These are phyloP conservation scores for Betta splendens DNA, from an alignment of 2,797 vertebrate species.

Conservation along the genomic window DNA sequence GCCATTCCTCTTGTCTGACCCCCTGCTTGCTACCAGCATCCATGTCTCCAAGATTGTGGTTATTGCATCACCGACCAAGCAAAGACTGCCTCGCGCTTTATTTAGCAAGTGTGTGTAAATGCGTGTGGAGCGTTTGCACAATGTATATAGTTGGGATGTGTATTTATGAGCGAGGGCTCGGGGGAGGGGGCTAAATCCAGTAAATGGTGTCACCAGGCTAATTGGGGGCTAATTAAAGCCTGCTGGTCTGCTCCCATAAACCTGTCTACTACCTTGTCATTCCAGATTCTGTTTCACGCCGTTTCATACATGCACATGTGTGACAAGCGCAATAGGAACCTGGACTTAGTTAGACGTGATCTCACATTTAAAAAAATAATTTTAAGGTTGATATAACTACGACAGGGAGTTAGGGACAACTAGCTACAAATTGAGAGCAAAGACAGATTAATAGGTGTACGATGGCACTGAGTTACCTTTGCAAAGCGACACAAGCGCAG, in stretches of 20 bases:
- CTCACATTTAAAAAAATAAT: too few relatives aligned
- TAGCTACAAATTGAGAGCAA: not conserved
- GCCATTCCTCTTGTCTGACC: slow-evolving; percentile 39
- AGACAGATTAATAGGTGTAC: not conserved
- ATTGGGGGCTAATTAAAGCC: slow-evolving; percentile 80
- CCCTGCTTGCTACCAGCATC: slow-evolving; percentile 36
- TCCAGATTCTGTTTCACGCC: slow-evolving; percentile 27
- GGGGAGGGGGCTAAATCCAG: slow-evolving; percentile 62
- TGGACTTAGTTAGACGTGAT: slow-evolving; percentile 18
- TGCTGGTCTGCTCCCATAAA: slow-evolving; percentile 74
- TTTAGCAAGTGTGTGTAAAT: slow-evolving; percentile 23
- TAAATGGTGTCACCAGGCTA: slow-evolving; percentile 83
- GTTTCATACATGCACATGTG: slow-evolving; percentile 7
- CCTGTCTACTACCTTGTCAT: slow-evolving; percentile 62
- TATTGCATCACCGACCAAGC: slow-evolving; percentile 65
- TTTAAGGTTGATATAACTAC: too few relatives aligned
- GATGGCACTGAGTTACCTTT: slow-evolving; percentile 80
- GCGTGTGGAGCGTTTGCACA: slow-evolving; percentile 39
- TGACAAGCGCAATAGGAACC: slow-evolving; percentile 2
- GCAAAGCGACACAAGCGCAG: slow-evolving; percentile 92
- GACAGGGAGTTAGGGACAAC: not conserved
- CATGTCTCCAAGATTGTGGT: slow-evolving; percentile 65
- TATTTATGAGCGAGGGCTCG: slow-evolving; percentile 64
- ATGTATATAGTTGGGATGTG: slow-evolving; percentile 34
- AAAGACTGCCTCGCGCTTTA: slow-evolving; percentile 37